A percentile compares a stretch with the other conserved stretches of the same genome.
Evolutionary conservation across 1,140 invertebrate species (phyloP).

Genomic region (Pseudachorutes palmiensis): DNA sequence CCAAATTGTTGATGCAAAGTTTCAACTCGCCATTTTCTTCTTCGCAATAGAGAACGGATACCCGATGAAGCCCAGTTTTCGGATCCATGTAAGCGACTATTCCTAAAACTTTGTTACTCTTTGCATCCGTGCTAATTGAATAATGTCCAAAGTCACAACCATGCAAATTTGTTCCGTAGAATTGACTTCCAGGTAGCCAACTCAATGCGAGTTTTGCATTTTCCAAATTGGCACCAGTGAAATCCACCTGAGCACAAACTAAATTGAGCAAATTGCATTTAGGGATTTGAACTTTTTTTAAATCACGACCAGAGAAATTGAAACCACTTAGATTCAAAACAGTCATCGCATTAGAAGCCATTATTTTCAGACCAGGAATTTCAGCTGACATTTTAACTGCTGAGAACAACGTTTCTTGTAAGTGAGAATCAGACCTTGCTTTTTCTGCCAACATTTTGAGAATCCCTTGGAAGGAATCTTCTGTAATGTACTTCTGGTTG

Average conservation of each 20-base stretch:
- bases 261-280: not conserved
- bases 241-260: not conserved
- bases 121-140: too few relatives aligned
- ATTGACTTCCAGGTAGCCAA: not conserved
- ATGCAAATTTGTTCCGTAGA: not conserved
- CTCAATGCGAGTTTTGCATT: not conserved
- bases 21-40: too few relatives aligned
- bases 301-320: not conserved
- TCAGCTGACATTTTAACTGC: not conserved
- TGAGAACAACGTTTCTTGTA: not conserved
- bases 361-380: not conserved
- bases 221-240: not conserved
- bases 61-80: too few relatives aligned
- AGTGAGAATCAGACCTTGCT: not conserved
- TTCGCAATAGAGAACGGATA: too few relatives aligned
- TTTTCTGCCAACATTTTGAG: not conserved
- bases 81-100: too few relatives aligned
- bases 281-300: not conserved
- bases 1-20: too few relatives aligned
- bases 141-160: not conserved
- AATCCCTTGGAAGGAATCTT: not conserved
- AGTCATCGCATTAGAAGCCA: not conserved
- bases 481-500: not conserved
- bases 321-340: not conserved
- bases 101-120: too few relatives aligned